These are phyloP conservation scores for Cetoscarus ocellatus DNA, from an alignment of 2,797 vertebrate genomes.

Conservation along the genomic window DNA sequence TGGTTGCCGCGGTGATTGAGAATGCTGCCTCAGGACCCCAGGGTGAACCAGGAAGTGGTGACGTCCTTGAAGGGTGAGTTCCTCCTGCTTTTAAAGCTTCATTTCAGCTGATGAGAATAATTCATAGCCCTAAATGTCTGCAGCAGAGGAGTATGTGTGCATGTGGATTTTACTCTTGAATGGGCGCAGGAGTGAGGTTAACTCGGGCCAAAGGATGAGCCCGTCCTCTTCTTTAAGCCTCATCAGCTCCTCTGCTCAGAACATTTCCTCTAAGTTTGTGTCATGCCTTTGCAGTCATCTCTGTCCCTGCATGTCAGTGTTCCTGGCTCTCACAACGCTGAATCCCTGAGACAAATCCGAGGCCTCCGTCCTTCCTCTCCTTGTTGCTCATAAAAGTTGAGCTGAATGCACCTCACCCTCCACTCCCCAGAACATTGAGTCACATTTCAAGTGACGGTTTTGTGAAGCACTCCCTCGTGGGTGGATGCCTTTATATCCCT, in stretches of 20 bases:
- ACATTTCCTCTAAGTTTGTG: background rate
- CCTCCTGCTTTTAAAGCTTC: slow-evolving; percentile 36
- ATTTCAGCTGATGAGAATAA: slow-evolving; percentile 41
- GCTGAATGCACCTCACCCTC: slow-evolving; percentile 75
- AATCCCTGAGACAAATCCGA: slow-evolving; percentile 57
- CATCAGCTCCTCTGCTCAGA: slow-evolving; percentile 7
- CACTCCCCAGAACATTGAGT: slow-evolving; percentile 64
- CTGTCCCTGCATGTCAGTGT: slow-evolving; percentile 33
- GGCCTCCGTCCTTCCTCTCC: slow-evolving; percentile 46
- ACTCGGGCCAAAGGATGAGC: slow-evolving; percentile 8
- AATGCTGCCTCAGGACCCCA: slow-evolving; percentile 79
- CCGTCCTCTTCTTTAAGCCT: slow-evolving; percentile 9
- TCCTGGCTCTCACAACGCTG: slow-evolving; percentile 43
- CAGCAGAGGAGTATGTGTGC: slow-evolving; percentile 15
- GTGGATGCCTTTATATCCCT: slow-evolving; percentile 61
- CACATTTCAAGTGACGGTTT: slow-evolving; percentile 78
- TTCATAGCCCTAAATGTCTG: slow-evolving; percentile 22
- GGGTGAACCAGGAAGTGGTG: slow-evolving; percentile 82
- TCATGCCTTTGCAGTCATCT: slow-evolving; percentile 13
- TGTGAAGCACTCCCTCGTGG: slow-evolving; percentile 74
- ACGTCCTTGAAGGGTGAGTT: slow-evolving; percentile 85
- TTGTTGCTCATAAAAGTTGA: slow-evolving; percentile 73
- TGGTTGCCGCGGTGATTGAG: slow-evolving; percentile 85
- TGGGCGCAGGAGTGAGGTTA: slow-evolving; percentile 9
- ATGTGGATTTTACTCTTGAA: slow-evolving; percentile 14